Evolutionary conservation across 1,140 invertebrate genomes (phyloP).

Genomic region (Octopus bimaculoides): DNA sequence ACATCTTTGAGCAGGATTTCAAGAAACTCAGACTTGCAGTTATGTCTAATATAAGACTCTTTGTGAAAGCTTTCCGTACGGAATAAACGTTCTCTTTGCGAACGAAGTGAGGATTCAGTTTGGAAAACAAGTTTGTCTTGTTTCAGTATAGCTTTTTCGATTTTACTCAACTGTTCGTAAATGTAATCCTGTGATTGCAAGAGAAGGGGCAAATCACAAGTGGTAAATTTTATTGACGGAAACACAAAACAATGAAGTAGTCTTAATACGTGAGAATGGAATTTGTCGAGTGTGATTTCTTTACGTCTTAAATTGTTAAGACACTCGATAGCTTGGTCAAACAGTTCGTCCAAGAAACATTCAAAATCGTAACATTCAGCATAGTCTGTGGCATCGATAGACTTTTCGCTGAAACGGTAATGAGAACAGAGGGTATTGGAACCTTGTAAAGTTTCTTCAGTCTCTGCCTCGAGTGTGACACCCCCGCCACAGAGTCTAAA

Average conservation of each 20-base stretch:
- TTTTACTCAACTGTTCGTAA: not conserved
- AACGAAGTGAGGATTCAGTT: not conserved
- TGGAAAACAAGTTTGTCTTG: constrained; percentile 9
- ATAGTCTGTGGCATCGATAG: not conserved
- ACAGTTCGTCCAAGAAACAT: not conserved
- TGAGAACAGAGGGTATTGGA: not conserved
- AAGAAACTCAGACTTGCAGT: not conserved
- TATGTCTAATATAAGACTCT: not conserved
- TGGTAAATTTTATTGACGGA: not conserved
- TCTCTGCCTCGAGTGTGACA: not conserved
- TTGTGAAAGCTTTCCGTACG: not conserved
- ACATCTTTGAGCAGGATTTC: not conserved
- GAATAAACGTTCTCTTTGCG: not conserved
- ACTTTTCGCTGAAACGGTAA: not conserved
- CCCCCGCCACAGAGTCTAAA: not conserved
- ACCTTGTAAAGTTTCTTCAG: not conserved
- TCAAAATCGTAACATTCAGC: constrained; percentile 11
- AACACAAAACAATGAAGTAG: constrained; percentile 6
- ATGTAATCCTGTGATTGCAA: not conserved
- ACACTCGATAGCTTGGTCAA: not conserved
- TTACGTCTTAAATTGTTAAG: not conserved
- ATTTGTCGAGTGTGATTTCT: not conserved
- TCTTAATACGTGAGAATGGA: not conserved
- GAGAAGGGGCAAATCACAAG: not conserved
- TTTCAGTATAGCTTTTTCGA: not conserved